A percentile compares a stretch with the other conserved stretches of the same genome.
Evolutionary conservation across 2,888 invertebrate species (phyloP).

Genomic region (Deilephila elpenor): DNA sequence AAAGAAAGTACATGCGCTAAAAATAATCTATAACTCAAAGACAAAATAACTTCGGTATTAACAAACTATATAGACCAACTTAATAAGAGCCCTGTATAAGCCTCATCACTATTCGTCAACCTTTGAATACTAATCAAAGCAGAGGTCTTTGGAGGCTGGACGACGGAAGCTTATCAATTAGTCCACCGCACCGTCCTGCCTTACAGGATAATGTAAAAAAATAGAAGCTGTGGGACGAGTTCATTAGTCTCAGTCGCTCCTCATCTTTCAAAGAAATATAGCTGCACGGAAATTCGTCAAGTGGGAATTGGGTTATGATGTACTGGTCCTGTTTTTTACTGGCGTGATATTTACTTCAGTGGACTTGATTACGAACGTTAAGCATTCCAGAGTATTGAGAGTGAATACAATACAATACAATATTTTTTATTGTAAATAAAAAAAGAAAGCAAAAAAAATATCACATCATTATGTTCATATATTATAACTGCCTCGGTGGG

Average conservation of each 20-base stretch:
- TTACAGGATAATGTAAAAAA: neutral
- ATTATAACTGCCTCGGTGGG: too few species aligned
- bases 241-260: conserved; percentile 8
- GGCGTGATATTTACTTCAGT: neutral
- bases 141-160: neutral
- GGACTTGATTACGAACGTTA: neutral
- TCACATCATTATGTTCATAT: too few species aligned
- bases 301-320: neutral
- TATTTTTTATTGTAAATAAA: too few species aligned
- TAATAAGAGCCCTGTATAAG: neutral
- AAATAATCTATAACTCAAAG: too few species aligned
- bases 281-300: neutral
- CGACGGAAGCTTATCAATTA: neutral
- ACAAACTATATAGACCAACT: too few species aligned
- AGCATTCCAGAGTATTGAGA: neutral
- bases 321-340: neutral
- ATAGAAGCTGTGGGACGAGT: neutral
- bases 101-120: neutral
- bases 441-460: too few species aligned
- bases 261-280: conserved; percentile 2
- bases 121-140: neutral
- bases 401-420: too few species aligned
- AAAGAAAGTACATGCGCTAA: too few species aligned
- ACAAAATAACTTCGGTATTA: too few species aligned
- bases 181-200: neutral